These are phyloP conservation scores for Pogonomyrmex californicus DNA, from an alignment of 1,140 invertebrate species.

Conservation along the genomic window DNA sequence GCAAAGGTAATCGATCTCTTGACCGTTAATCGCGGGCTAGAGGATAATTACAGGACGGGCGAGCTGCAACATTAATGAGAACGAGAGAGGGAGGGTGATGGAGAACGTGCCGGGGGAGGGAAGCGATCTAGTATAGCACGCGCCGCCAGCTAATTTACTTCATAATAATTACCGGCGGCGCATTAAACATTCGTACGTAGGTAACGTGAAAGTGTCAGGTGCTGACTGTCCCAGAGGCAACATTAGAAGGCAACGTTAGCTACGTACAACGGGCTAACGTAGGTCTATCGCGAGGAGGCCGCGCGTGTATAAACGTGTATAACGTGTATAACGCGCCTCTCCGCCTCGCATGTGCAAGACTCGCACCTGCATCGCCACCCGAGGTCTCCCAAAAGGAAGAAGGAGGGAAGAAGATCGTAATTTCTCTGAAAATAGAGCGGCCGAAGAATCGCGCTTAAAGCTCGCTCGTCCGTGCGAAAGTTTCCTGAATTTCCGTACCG, in stretches of 20 bases:
- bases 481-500: conserved; percentile 44
- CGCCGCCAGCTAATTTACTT: conserved; percentile 74
- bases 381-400: conserved; percentile 49
- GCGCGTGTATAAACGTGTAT: conserved; percentile 1
- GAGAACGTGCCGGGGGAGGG: too few relatives aligned
- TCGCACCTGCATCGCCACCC: conserved; percentile 23
- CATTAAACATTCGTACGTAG: conserved; percentile 77
- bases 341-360: conserved; percentile 13
- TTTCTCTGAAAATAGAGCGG: conserved; percentile 58
- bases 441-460: conserved; percentile 48
- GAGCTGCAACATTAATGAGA: conserved; percentile 75
- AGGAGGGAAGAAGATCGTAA: conserved; percentile 29
- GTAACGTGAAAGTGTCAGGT: conserved; percentile 76
- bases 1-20: conserved; percentile 67
- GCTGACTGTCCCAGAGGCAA: conserved; percentile 73
- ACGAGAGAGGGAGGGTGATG: background rate
- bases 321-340: background rate
- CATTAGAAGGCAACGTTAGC: conserved; percentile 64
- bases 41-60: conserved; percentile 56
- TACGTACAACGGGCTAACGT: background rate
- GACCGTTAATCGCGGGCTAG: conserved; percentile 64
- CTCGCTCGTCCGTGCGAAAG: conserved; percentile 18
- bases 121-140: conserved; percentile 42
- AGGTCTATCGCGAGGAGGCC: conserved; percentile 6
- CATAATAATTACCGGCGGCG: conserved; percentile 76